A percentile compares a stretch with the other conserved stretches of the same genome.
Evolutionary conservation across 2,113 vertebrate genomes (phyloP).

Genomic region (Hymenochirus boettgeri): DNA sequence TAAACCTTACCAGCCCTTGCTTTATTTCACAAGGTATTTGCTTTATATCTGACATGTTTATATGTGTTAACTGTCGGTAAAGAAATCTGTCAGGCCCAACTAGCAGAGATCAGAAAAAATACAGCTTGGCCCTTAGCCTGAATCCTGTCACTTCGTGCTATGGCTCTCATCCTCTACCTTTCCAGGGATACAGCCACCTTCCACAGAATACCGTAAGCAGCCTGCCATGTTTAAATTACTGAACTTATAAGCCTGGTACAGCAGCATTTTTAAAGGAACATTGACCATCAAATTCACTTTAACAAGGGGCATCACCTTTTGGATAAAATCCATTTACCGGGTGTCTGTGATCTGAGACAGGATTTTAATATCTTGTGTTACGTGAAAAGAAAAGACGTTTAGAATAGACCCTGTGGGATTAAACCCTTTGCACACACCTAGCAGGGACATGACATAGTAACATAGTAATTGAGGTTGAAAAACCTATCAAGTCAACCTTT

Average conservation of each 20-base stretch:
- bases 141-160: slow-evolving; percentile 45
- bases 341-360: slow-evolving; percentile 54
- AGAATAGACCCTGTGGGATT: not conserved
- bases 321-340: slow-evolving; percentile 57
- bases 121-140: slow-evolving; percentile 47
- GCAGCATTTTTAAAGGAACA: too few species aligned
- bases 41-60: slow-evolving; percentile 64
- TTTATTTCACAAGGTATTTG: slow-evolving; percentile 58
- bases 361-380: slow-evolving; percentile 24
- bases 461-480: too few species aligned
- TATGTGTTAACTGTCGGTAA: slow-evolving; percentile 58
- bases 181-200: too few species aligned
- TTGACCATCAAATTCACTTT: slow-evolving; percentile 14
- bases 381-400: not conserved
- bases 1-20: slow-evolving; percentile 47
- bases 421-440: not conserved
- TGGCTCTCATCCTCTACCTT: too few species aligned
- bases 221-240: too few species aligned
- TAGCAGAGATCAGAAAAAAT: slow-evolving; percentile 33
- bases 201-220: too few species aligned
- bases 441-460: not conserved
- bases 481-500: too few species aligned
- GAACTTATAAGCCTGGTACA: too few species aligned
- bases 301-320: not conserved
- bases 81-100: slow-evolving; percentile 58